Conservation (phyloP, 2,888 invertebrate genomes). For the Cephus nigrinus region DNA sequence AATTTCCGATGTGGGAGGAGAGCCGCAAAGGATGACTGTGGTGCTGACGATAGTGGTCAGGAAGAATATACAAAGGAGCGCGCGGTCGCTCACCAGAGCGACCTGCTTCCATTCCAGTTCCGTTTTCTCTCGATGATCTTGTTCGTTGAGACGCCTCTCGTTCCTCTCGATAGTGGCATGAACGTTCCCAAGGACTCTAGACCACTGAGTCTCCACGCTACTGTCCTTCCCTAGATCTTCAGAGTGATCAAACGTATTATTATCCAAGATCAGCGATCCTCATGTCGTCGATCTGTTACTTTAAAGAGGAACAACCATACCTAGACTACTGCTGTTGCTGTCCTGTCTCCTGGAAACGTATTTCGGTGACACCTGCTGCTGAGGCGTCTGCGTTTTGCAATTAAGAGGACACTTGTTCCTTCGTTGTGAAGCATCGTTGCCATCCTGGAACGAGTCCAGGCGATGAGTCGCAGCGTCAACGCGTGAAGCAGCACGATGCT, state of each 20-base stretch:
- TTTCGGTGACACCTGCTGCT: conserved; percentile 46
- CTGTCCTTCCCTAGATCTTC: conserved; percentile 52
- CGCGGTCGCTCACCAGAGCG: conserved; percentile 85
- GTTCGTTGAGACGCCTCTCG: conserved; percentile 82
- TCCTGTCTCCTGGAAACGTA: conserved; percentile 37
- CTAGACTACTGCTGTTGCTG: conserved; percentile 42
- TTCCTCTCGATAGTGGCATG: conserved; percentile 83
- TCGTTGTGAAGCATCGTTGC: conserved; percentile 40
- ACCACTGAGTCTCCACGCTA: conserved; percentile 74
- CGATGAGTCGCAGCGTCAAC: not conserved
- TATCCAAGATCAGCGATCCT: not conserved
- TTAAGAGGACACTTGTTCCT: conserved; percentile 53
- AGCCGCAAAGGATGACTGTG: conserved; percentile 79
- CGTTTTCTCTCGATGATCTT: conserved; percentile 81
- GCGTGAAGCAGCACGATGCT: conserved; percentile 24
- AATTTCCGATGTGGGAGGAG: conserved; percentile 67
- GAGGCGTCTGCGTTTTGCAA: conserved; percentile 45
- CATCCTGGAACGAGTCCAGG: conserved; percentile 23
- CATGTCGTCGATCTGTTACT: not conserved
- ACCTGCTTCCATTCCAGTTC: conserved; percentile 86
- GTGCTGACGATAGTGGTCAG: conserved; percentile 83
- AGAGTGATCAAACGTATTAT: not conserved
- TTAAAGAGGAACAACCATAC: not conserved
- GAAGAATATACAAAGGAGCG: conserved; percentile 81
- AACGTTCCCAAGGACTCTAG: conserved; percentile 76